Percentiles rank a stretch among this genome's conserved stretches.
These are phyloP conservation scores for Polydrusus cervinus DNA, from an alignment of 2,888 invertebrate genomes.

Conservation along the genomic window DNA sequence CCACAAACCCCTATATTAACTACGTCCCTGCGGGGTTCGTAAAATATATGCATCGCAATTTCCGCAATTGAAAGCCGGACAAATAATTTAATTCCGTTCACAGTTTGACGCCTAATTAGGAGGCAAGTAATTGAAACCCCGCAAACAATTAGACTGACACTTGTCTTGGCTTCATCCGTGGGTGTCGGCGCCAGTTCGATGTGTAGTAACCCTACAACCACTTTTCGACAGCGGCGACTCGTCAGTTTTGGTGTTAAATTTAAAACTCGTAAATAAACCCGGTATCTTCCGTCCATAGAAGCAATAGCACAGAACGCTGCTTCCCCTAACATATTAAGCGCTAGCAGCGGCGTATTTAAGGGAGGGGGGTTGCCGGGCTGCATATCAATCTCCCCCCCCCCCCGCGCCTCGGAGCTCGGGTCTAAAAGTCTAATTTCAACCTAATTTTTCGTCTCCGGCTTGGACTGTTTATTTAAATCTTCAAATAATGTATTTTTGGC, in stretches of 20 bases:
- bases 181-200: constrained; percentile 63
- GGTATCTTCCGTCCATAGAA: no score
- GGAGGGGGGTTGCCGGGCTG: no score
- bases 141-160: constrained; percentile 71
- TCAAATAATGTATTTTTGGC: no score
- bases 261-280: no score
- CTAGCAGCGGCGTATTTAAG: no score
- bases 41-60: constrained; percentile 61
- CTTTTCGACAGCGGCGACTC: constrained; percentile 23
- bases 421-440: no score
- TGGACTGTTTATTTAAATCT: no score
- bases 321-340: no score
- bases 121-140: constrained; percentile 70
- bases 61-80: constrained; percentile 66
- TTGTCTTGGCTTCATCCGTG: constrained; percentile 66
- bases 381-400: no score
- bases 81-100: constrained; percentile 71
- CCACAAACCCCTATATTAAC: constrained; percentile 48
- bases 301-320: no score
- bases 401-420: no score
- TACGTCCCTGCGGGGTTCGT: constrained; percentile 49
- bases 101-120: constrained; percentile 71
- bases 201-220: constrained; percentile 41
- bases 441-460: no score
- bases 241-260: background rate